Percentiles rank a stretch among this genome's conserved stretches.
Evolutionary conservation across 2,113 vertebrate species (phyloP).

Genomic region (Pelecanus crispus): DNA sequence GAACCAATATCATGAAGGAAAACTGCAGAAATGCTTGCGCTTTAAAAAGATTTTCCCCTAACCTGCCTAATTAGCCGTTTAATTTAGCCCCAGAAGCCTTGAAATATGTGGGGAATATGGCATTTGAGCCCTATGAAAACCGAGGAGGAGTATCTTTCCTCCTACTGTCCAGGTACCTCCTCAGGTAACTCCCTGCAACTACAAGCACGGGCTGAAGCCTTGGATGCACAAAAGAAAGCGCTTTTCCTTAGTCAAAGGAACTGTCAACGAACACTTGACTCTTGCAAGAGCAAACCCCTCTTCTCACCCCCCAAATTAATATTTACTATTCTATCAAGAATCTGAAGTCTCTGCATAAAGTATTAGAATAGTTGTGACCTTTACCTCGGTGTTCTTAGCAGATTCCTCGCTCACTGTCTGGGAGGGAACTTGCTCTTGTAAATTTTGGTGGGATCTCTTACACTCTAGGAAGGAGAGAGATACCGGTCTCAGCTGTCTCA

Average conservation of each 20-base stretch:
- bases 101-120: accelerated
- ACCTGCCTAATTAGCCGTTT: background rate
- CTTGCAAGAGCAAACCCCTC: background rate
- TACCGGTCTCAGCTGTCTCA: background rate
- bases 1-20: background rate
- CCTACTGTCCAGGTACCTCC: background rate
- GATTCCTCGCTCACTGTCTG: background rate
- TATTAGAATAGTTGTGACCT: background rate
- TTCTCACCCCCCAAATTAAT: background rate
- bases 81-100: background rate
- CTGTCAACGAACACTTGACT: accelerated
- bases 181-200: too few species aligned
- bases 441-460: background rate
- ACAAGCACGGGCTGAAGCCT: background rate
- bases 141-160: background rate
- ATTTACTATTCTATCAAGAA: background rate
- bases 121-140: background rate
- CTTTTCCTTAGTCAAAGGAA: background rate
- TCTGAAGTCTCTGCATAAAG: background rate
- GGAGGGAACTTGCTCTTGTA: background rate
- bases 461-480: background rate
- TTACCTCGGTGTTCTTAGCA: background rate
- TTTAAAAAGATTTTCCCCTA: background rate
- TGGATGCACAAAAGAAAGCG: background rate
- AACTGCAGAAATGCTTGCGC: background rate